Conservation (phyloP, 1,140 invertebrate species). For the Sipha flava region DNA sequence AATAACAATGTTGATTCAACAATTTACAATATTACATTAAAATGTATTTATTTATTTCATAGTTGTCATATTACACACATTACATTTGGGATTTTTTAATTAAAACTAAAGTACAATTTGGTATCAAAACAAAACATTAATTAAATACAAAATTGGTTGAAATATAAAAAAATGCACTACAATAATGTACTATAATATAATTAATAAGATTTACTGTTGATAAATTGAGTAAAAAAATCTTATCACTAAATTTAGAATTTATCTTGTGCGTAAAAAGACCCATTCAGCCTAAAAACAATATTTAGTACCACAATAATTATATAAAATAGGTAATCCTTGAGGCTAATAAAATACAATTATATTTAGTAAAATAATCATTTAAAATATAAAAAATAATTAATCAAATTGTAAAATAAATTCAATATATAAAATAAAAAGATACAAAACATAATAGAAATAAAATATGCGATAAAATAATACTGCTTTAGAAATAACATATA, state of each 20-base stretch:
- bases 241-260: neutral
- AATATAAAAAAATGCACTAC: constrained; percentile 17
- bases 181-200: neutral
- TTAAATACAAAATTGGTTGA: neutral
- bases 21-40: neutral
- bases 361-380: neutral
- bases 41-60: neutral
- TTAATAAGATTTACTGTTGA: neutral
- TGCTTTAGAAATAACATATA: neutral
- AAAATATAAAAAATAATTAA: constrained; percentile 1
- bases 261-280: neutral
- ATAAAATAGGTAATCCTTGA: neutral
- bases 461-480: neutral
- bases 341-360: neutral
- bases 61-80: neutral
- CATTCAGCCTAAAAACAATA: neutral
- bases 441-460: neutral
- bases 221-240: neutral
- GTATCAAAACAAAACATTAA: neutral
- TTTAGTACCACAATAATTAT: neutral
- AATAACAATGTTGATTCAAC: too few relatives aligned
- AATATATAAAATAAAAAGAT: neutral
- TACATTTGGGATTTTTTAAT: neutral
- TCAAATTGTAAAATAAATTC: neutral
- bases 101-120: constrained; percentile 1